Evolutionary conservation across 2,888 invertebrate genomes (phyloP).

Genomic region (Drosophila longiperda): DNA sequence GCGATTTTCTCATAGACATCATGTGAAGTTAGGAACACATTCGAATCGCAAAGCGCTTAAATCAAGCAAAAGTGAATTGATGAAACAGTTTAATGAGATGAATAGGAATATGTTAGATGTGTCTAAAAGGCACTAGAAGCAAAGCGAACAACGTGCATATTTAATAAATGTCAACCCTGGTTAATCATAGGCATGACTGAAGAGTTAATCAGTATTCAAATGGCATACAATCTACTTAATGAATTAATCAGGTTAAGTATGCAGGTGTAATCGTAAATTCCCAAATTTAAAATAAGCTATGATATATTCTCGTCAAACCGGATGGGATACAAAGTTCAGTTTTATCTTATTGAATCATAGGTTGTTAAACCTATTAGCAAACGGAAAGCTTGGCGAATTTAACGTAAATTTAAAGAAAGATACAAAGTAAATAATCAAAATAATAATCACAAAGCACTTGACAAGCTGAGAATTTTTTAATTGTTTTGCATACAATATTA

Average conservation of each 20-base stretch:
- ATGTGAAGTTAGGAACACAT: slow-evolving; percentile 15
- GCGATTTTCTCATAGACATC: background rate
- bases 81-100: slow-evolving; percentile 9
- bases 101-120: slow-evolving; percentile 20
- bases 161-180: slow-evolving; percentile 23
- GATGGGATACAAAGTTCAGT: slow-evolving; percentile 26
- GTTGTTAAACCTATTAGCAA: slow-evolving; percentile 56
- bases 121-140: slow-evolving; percentile 36
- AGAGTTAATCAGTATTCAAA: background rate
- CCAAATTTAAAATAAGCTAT: background rate
- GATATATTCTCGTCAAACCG: slow-evolving; percentile 51
- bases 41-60: slow-evolving; percentile 13
- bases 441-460: slow-evolving; percentile 39
- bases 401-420: slow-evolving; percentile 15
- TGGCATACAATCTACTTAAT: background rate
- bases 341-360: slow-evolving; percentile 21
- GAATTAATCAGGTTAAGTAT: slow-evolving; percentile 4
- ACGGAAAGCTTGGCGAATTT: slow-evolving; percentile 30
- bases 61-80: slow-evolving; percentile 15
- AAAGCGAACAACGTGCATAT: slow-evolving; percentile 25
- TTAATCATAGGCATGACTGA: background rate
- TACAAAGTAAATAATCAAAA: slow-evolving; percentile 32
- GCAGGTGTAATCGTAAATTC: slow-evolving; percentile 27
- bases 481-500: slow-evolving; percentile 20
- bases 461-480: slow-evolving; percentile 41